Conservation (phyloP, 1,140 invertebrate species). For the Achatina immaculata region DNA sequence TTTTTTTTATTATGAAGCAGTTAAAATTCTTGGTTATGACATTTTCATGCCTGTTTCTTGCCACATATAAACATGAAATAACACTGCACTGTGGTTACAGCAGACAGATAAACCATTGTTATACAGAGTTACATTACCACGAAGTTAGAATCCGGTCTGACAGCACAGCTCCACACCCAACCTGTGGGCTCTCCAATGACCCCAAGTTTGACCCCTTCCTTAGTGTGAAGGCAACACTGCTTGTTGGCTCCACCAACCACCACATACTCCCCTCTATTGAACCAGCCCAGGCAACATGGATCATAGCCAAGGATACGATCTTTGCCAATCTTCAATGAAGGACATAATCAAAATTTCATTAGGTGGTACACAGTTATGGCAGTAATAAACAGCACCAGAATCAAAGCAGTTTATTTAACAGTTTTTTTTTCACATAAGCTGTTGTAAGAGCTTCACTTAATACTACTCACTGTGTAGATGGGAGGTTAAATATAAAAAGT, state of each 20-base stretch:
- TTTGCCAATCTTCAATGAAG: slow-evolving; percentile 76
- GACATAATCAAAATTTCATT: slow-evolving; percentile 19
- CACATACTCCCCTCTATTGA: slow-evolving; percentile 84
- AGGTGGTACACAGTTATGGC: no score
- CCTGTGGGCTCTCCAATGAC: slow-evolving; percentile 81
- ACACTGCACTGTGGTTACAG: no score
- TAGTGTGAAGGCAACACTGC: slow-evolving; percentile 82
- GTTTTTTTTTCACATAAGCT: not conserved
- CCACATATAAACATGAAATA: no score
- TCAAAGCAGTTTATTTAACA: not conserved
- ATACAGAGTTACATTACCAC: no score
- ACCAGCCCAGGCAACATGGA: slow-evolving; percentile 83
- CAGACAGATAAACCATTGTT: no score
- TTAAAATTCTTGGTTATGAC: no score
- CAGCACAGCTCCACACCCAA: slow-evolving; percentile 89
- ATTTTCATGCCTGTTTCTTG: no score
- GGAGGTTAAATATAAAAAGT: no score
- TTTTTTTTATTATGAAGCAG: no score
- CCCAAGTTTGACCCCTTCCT: slow-evolving; percentile 85
- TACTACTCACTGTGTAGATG: no score
- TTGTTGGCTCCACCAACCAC: slow-evolving; percentile 88
- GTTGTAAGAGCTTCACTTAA: no score
- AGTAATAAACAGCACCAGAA: no score
- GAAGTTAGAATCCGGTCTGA: slow-evolving; percentile 81
- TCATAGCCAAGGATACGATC: slow-evolving; percentile 86